Percentiles rank a stretch among this genome's conserved stretches.
phyloP scores from a whole-genome alignment of 1,140 invertebrate genomes.

The Drosophila asahinai region DNA sequence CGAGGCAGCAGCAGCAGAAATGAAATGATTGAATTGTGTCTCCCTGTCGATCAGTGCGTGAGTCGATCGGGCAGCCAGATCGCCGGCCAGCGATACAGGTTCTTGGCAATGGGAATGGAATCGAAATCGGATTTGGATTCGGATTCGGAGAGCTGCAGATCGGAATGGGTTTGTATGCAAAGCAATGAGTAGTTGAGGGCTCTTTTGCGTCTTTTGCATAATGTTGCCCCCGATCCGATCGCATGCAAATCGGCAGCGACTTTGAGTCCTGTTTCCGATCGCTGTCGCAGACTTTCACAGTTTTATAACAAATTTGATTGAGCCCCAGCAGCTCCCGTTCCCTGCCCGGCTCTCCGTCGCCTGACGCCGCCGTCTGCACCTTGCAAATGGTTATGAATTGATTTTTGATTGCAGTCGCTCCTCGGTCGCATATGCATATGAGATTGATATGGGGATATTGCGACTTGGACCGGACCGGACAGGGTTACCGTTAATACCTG shows the following conservation, averaged over 20 bases:
- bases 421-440: constrained; percentile 49
- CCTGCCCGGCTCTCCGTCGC: constrained; percentile 13
- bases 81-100: constrained; percentile 60
- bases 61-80: constrained; percentile 54
- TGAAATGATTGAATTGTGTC: constrained; percentile 84
- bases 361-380: constrained; percentile 65
- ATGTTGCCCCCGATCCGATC: constrained; percentile 40
- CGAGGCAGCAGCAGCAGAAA: constrained; percentile 10
- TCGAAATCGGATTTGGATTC: neutral
- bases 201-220: constrained; percentile 60
- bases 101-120: constrained; percentile 14
- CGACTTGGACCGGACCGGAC: neutral
- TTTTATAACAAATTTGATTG: constrained; percentile 84
- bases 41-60: constrained; percentile 75
- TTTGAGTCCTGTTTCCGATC: constrained; percentile 82
- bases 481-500: constrained; percentile 52
- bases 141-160: constrained; percentile 5
- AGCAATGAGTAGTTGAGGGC: constrained; percentile 9
- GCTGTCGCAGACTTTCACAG: constrained; percentile 80
- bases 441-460: constrained; percentile 35
- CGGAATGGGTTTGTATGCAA: constrained; percentile 65
- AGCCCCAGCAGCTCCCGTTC: constrained; percentile 46
- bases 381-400: constrained; percentile 85
- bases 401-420: constrained; percentile 76
- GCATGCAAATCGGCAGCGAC: constrained; percentile 74